Base-by-base conservation (phyloP, 2,888 invertebrate genomes). In the Drosophila fungiperda region DNA sequence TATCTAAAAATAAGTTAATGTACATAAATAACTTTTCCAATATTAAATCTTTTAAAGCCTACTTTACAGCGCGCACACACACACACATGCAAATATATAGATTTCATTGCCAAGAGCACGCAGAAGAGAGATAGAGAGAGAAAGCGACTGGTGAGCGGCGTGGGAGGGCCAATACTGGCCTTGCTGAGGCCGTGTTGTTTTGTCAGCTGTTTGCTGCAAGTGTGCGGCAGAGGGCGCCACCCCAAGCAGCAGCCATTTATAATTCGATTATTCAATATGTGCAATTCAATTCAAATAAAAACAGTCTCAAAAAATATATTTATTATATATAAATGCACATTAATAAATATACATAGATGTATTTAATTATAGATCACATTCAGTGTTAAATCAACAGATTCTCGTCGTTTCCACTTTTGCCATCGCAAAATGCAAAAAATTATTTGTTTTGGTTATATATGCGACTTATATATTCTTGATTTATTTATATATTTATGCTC, bases 91-190 rank as follows among this genome's bases (percentile, higher is more conserved):
- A 67, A 35, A 49, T 15, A 53, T 38, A 15, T 55, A 58, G 32
- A 17, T 57, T 83, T 83, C 87, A 83, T 70, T 83, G 83, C 70
- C 83, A 83, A 83, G 78, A 69, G 63, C 77, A 74, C 26, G 50
- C 50, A n/a, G 58, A 11, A 29, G 32, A 33, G 40, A 49, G 12
- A 0, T 23, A 3, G 29, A 49, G 12, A 0, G 33, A 3, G 29
- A 48, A 4, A 38, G 36, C n/a, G n/a, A 26, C n/a, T 15, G 48
- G 29, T 32, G 23, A 15, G n/a, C 8, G 49, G 29, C 59, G 33
- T 53, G 26, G 29, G 17, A 65, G 42, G 23, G 48, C 12, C 49
- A 17, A 17, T 20, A 15, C 32, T 58, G 65, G 65, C 68, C 66
- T 66, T 69, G 68, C 38, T 26, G 53, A 48, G 42, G 29, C 52